Percentiles rank a stretch among this genome's conserved stretches.
These are phyloP conservation scores for Mechanitis mazaeus DNA, from an alignment of 2,888 invertebrate genomes.

Conservation along the genomic window DNA sequence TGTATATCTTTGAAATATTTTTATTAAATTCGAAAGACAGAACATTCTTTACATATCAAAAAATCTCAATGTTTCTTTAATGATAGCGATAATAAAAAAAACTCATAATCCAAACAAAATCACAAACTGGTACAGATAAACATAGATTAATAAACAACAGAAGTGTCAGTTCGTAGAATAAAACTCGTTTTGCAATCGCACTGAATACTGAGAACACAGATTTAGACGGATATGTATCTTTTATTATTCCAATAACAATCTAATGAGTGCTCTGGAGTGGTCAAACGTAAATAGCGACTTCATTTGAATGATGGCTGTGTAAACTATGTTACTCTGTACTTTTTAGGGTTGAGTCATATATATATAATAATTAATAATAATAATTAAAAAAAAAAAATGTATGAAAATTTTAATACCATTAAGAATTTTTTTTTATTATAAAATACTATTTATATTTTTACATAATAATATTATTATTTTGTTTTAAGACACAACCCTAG, in stretches of 20 bases:
- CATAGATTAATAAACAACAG: constrained; percentile 70
- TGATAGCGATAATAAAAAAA: constrained; percentile 33
- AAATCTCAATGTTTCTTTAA: too few relatives aligned
- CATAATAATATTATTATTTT: neutral
- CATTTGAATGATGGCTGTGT: constrained; percentile 74
- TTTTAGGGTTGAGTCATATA: constrained; percentile 46
- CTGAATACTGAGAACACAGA: constrained; percentile 41
- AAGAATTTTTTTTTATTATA: too few relatives aligned
- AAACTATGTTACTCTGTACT: constrained; percentile 65
- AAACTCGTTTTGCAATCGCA: constrained; percentile 70
- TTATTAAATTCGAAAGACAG: too few relatives aligned
- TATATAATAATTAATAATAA: too few relatives aligned
- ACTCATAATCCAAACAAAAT: constrained; percentile 39
- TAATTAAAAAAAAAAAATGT: neutral
- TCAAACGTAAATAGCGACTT: constrained; percentile 75
- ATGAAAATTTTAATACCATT: neutral
- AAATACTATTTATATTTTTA: neutral
- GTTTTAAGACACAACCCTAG: constrained; percentile 48
- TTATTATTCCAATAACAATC: constrained; percentile 77
- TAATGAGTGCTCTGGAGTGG: constrained; percentile 70
- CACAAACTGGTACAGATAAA: constrained; percentile 55
- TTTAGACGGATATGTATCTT: constrained; percentile 67
- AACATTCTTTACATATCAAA: neutral
- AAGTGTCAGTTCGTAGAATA: constrained; percentile 72
- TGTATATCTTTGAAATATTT: too few relatives aligned